phyloP scores from a whole-genome alignment of 2,797 vertebrate genomes.

The Cuculus canorus region DNA sequence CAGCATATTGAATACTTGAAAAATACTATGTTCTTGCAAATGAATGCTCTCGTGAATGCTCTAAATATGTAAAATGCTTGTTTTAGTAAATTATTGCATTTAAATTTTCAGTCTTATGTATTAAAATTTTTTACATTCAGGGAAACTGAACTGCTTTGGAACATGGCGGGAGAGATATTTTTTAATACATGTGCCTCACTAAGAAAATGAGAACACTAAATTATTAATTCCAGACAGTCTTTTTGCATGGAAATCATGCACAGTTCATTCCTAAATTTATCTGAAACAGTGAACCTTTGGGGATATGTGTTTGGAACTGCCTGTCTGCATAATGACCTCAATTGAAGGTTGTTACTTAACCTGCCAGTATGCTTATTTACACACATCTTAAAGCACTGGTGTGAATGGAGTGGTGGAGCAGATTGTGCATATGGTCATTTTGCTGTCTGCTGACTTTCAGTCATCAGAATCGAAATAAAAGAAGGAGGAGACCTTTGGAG shows the following conservation, averaged over 20 bases:
- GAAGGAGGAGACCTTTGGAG: neutral
- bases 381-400: neutral
- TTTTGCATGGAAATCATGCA: conserved; percentile 10
- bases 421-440: neutral
- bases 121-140: neutral
- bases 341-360: neutral
- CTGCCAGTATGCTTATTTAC: neutral
- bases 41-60: neutral
- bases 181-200: neutral
- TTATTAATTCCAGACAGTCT: conserved; percentile 31
- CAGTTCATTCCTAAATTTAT: conserved; percentile 13
- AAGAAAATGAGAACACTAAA: conserved; percentile 32
- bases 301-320: conserved; percentile 10
- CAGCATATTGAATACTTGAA: neutral
- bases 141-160: neutral
- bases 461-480: neutral
- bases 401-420: neutral
- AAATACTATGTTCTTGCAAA: neutral
- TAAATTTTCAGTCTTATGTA: neutral
- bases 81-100: neutral
- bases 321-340: neutral
- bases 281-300: conserved; percentile 17
- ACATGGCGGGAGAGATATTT: neutral
- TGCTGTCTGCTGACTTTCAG: neutral
- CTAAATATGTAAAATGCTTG: neutral